A percentile compares a stretch with the other conserved stretches of the same genome.
Evolutionary conservation across 2,797 vertebrate genomes (phyloP).

Genomic region (Mus spretus): DNA sequence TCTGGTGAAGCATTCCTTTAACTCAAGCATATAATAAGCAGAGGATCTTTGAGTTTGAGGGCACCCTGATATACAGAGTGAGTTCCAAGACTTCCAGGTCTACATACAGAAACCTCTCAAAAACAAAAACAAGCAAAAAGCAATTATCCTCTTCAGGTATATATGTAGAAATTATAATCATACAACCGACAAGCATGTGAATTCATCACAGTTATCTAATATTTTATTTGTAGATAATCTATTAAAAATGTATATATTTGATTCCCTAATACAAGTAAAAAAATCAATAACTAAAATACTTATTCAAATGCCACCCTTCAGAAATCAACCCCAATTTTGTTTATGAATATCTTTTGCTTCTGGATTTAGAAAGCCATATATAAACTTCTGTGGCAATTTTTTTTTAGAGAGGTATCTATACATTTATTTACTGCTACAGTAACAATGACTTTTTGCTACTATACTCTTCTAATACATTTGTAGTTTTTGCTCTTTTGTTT

Average conservation of each 20-base stretch:
- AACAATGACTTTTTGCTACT: neutral
- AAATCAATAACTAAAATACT: neutral
- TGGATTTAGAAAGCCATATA: neutral
- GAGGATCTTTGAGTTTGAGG: neutral
- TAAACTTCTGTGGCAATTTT: too few relatives aligned
- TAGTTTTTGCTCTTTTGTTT: conserved; percentile 2
- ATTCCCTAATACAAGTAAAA: neutral
- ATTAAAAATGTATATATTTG: neutral
- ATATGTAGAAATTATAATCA: neutral
- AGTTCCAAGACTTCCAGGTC: neutral
- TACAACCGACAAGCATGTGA: neutral
- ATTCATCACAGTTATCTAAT: neutral
- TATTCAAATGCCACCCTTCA: neutral
- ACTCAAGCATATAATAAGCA: neutral
- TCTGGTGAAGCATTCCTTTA: neutral
- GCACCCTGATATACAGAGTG: neutral
- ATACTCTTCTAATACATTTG: conserved; percentile 24
- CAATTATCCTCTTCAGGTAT: neutral
- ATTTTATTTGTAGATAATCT: neutral
- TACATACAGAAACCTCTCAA: too few relatives aligned
- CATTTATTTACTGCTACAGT: neutral
- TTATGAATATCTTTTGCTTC: neutral
- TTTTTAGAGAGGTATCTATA: neutral
- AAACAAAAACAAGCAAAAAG: neutral
- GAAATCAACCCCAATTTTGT: neutral